phyloP scores from a whole-genome alignment of 2,888 invertebrate species.

The Dasysyrphus albostriatus region DNA sequence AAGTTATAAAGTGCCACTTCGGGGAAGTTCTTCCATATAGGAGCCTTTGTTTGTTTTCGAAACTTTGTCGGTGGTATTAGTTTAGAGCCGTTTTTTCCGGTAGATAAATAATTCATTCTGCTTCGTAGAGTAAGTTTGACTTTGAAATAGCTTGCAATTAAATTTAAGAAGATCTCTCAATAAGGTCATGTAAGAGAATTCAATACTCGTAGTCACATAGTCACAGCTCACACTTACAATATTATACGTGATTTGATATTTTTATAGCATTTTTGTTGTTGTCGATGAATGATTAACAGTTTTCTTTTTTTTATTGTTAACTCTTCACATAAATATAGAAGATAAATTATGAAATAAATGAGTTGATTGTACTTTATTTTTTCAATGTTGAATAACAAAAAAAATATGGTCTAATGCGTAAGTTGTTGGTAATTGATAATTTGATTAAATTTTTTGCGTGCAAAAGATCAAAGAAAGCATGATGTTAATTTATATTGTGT shows the following conservation, averaged over 20 bases:
- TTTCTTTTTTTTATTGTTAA: neutral
- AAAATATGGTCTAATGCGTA: neutral
- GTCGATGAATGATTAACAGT: neutral
- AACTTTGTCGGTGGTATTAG: neutral
- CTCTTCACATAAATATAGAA: neutral
- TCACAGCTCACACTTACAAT: neutral
- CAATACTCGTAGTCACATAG: too few relatives aligned
- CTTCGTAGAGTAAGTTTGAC: constrained; percentile 15
- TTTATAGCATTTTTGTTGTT: neutral
- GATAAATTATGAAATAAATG: constrained; percentile 4
- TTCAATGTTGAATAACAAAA: neutral
- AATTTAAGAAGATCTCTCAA: constrained; percentile 36
- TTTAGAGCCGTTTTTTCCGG: neutral
- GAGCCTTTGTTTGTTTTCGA: neutral
- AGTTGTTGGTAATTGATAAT: neutral
- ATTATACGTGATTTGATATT: neutral
- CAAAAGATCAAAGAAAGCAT: neutral
- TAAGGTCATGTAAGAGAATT: constrained; percentile 30
- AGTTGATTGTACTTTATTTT: constrained; percentile 37
- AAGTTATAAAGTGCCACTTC: constrained; percentile 26
- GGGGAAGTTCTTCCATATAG: constrained; percentile 17
- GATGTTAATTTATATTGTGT: neutral
- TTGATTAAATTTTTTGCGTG: neutral
- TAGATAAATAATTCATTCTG: constrained; percentile 9
- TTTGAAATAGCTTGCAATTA: constrained; percentile 35